Percentiles rank a stretch among this genome's conserved stretches.
These are phyloP conservation scores for Steatocranus sp. DNA, from an alignment of 2,797 vertebrate species.

Conservation along the genomic window DNA sequence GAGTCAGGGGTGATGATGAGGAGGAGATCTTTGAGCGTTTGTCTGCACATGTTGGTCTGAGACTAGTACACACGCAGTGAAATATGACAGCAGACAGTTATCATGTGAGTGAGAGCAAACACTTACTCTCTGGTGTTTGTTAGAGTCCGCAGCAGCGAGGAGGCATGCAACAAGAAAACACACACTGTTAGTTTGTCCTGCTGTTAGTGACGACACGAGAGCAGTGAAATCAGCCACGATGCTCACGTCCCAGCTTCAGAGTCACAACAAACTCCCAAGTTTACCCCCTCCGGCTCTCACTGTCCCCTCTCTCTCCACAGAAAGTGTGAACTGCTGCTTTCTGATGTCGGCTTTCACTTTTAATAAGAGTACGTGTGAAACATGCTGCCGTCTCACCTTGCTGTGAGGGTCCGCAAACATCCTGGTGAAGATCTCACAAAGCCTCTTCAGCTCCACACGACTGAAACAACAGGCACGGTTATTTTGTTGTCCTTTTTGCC, in stretches of 20 bases:
- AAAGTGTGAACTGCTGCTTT: background rate
- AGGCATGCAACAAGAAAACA: constrained; percentile 82
- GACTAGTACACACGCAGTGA: background rate
- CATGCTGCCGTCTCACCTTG: constrained; percentile 77
- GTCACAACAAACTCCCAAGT: background rate
- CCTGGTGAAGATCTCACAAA: constrained; percentile 95
- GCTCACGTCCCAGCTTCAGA: background rate
- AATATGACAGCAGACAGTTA: background rate
- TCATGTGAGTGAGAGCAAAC: background rate
- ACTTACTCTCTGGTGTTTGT: constrained; percentile 92
- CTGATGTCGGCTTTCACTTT: background rate
- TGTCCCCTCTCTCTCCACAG: background rate
- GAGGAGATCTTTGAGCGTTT: background rate
- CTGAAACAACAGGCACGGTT: constrained; percentile 47
- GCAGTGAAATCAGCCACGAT: background rate
- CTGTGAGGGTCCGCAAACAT: constrained; percentile 98
- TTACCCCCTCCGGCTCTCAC: background rate
- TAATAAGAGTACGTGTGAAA: background rate
- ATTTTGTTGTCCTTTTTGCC: background rate
- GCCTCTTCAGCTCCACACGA: constrained; percentile 90
- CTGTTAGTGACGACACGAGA: constrained; percentile 1
- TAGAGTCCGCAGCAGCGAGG: constrained; percentile 81
- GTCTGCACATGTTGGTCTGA: background rate
- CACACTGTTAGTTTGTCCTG: constrained; percentile 58
- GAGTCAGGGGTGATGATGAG: background rate